Evolutionary conservation across 2,113 vertebrate genomes (phyloP), one percentile per base, ranked within the genome.

Genomic region (Puntigrus tetrazona): DNA sequence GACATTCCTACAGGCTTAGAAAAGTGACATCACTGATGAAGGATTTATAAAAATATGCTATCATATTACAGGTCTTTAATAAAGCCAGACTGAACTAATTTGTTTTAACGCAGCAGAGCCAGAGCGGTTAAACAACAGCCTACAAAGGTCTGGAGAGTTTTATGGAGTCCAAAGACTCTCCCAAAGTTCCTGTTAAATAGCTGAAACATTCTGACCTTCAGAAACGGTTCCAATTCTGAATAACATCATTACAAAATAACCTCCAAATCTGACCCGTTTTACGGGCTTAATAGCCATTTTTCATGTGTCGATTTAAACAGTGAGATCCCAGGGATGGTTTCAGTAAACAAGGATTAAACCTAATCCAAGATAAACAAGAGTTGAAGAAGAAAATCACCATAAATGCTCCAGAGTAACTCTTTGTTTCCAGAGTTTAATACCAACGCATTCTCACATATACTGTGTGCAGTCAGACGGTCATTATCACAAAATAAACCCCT

Each of bases 31-130:
- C 75, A 59, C 59, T 5, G n/a, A 29, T 29, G 5, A 84, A 55
- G 72, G 50, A 72, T 31, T 50, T 50, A 22, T n/a, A 31, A 9
- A 50, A 59, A 61, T 18, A 31, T 43, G 6, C 57, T 81, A 72
- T 87, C 86, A 84, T 84, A 82, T 88, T 88, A 88, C 81, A 85
- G 73, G 74, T 86, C 83, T 83, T 59, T 57, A 78, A 67, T 79
- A 83, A 41, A 31, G 34, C 67, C 65, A 70, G 76, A 86, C 65
- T 90, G 74, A 87, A 87, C 85, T 61, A 87, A 87, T 89, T 85
- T 36, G 79, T 38, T 45, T 72, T 36, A 65, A 20, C 77, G 11
- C 3, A 67, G 36, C 29, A 82, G 36, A 65, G 61, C 45, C 25
- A 70, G 77, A 65, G 52, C 55, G n/a, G 36, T 78, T 38, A 61